Evolutionary conservation across 2,113 vertebrate genomes (phyloP).

Genomic region (Boulengerochromis microlepis): DNA sequence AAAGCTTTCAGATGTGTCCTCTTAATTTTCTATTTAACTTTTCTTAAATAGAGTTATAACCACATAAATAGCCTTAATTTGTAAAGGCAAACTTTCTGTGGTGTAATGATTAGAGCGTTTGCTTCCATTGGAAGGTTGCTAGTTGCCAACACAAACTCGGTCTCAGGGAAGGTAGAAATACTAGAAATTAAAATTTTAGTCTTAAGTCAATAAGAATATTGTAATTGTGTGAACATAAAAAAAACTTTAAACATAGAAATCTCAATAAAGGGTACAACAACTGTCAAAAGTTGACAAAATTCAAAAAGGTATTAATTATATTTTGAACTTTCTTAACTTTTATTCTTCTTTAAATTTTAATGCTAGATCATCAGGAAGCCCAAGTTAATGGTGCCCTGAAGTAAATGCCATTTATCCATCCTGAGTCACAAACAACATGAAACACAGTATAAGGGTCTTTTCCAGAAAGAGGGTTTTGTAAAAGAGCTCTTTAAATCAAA

Average conservation of each 20-base stretch:
- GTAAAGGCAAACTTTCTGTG: background rate
- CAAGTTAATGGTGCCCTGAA: background rate
- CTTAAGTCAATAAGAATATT: background rate
- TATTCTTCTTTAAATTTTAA: background rate
- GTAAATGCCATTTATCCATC: background rate
- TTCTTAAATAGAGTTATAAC: background rate
- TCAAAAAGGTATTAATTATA: background rate
- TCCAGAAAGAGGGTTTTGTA: background rate
- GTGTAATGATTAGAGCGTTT: background rate
- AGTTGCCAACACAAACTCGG: background rate
- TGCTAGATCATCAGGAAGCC: background rate
- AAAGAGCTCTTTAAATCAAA: background rate
- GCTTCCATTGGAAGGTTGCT: background rate
- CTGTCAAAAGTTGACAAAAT: background rate
- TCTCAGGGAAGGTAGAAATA: background rate
- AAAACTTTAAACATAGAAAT: background rate
- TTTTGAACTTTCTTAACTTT: background rate
- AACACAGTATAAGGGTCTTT: background rate
- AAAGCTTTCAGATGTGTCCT: background rate
- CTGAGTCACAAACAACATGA: background rate
- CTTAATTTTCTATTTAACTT: background rate
- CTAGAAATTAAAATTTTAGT: background rate
- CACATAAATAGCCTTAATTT: background rate
- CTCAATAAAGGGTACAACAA: background rate
- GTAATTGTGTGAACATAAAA: background rate